Conservation (phyloP, 2,113 vertebrate species). For the Phylloscopus trochilus region DNA sequence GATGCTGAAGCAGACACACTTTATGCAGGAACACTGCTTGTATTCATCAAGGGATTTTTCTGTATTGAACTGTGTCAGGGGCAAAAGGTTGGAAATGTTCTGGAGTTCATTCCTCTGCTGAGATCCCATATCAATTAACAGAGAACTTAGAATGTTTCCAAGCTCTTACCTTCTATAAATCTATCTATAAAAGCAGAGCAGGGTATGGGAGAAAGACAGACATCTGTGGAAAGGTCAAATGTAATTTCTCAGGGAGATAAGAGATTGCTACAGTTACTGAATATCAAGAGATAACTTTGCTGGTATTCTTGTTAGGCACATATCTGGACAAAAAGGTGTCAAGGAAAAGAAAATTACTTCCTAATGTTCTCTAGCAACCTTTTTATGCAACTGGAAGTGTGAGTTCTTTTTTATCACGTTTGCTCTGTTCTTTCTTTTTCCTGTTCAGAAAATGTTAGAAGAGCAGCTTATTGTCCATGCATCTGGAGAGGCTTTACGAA, state of each 20-base stretch:
- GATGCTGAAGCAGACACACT: not conserved
- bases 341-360: not conserved
- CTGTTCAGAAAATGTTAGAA: constrained; percentile 93
- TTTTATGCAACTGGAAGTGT: not conserved
- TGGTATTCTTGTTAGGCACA: not conserved
- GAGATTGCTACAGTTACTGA: not conserved
- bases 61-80: not conserved
- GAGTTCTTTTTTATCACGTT: not conserved
- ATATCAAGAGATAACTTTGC: not conserved
- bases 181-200: not conserved
- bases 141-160: not conserved
- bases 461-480: constrained; percentile 91
- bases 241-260: not conserved
- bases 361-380: not conserved
- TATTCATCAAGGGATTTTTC: not conserved
- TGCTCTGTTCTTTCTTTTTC: constrained; percentile 30
- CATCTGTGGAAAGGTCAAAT: not conserved
- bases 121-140: constrained; percentile 26
- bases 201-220: not conserved
- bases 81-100: not conserved
- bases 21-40: not conserved
- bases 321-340: not conserved
- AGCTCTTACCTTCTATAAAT: not conserved
- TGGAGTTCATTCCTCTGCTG: not conserved
- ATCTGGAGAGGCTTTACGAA: constrained; percentile 91